Evolutionary conservation across 1,140 invertebrate genomes (phyloP).

Genomic region (Prorops nasuta): DNA sequence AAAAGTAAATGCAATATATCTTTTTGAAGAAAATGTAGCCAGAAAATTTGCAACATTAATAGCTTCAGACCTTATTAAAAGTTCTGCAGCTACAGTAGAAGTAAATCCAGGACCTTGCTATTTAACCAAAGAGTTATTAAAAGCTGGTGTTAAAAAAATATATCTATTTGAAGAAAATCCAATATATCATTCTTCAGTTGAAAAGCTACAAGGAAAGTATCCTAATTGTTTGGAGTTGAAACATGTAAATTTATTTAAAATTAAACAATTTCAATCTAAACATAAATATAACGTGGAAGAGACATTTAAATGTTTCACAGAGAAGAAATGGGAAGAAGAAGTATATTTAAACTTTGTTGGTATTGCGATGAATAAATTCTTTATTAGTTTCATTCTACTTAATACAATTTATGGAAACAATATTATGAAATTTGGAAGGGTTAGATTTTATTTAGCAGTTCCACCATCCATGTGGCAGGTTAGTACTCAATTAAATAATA

Average conservation of each 20-base stretch:
- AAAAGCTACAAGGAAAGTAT: conserved; percentile 12
- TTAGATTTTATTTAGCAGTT: conserved; percentile 28
- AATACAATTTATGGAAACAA: conserved; percentile 19
- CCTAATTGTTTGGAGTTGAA: conserved; percentile 12
- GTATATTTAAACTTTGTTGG: conserved; percentile 30
- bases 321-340: conserved; percentile 22
- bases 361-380: background rate
- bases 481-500: conserved; percentile 13
- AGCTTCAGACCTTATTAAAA: conserved; percentile 21
- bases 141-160: conserved; percentile 25
- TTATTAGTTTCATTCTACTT: conserved; percentile 23
- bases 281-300: background rate
- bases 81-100: conserved; percentile 27
- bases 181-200: conserved; percentile 9
- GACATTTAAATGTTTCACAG: conserved; percentile 13
- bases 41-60: conserved; percentile 25
- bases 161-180: conserved; percentile 25
- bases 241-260: conserved; percentile 12
- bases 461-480: conserved; percentile 27
- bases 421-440: conserved; percentile 22
- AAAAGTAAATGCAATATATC: conserved; percentile 1
- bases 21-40: conserved; percentile 17
- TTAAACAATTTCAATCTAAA: no score
- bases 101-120: conserved; percentile 38
- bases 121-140: conserved; percentile 36